phyloP scores from a whole-genome alignment of 1,140 invertebrate species.

The Drosophila dunni region DNA sequence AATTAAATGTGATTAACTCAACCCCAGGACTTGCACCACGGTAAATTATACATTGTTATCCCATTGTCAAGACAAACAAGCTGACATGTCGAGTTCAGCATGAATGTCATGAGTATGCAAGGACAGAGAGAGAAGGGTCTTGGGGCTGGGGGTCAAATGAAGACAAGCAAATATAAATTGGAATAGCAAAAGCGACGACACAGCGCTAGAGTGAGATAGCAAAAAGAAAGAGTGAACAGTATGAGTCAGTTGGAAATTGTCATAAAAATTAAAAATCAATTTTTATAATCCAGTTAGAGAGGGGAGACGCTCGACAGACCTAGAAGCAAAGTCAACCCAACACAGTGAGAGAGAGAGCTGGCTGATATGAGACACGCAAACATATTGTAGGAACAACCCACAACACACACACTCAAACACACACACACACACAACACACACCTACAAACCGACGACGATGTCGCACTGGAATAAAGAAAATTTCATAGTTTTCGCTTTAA shows the following conservation, averaged over 20 bases:
- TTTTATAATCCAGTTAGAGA: constrained; percentile 83
- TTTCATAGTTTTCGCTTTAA: constrained; percentile 81
- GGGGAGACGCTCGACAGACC: constrained; percentile 32
- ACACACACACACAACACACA: constrained; percentile 22
- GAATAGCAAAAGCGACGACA: constrained; percentile 37
- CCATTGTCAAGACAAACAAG: constrained; percentile 65
- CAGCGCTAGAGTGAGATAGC: constrained; percentile 17
- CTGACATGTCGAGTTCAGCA: constrained; percentile 66
- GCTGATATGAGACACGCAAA: constrained; percentile 71
- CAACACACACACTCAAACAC: constrained; percentile 30
- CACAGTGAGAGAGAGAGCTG: constrained; percentile 12
- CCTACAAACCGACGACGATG: constrained; percentile 9
- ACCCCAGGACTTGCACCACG: constrained; percentile 11
- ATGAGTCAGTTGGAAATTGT: constrained; percentile 78
- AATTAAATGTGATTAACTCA: constrained; percentile 34
- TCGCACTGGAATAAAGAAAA: constrained; percentile 75
- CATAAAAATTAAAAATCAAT: constrained; percentile 85
- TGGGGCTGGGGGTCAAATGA: constrained; percentile 23
- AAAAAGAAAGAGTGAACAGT: neutral
- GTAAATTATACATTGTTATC: constrained; percentile 60
- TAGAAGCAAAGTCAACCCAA: constrained; percentile 21
- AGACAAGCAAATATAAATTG: constrained; percentile 53
- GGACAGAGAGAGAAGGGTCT: constrained; percentile 1
- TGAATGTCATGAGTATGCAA: constrained; percentile 13
- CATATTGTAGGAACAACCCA: constrained; percentile 54